Evolutionary conservation across 2,888 invertebrate species (phyloP).

Genomic region (Tachina fera): DNA sequence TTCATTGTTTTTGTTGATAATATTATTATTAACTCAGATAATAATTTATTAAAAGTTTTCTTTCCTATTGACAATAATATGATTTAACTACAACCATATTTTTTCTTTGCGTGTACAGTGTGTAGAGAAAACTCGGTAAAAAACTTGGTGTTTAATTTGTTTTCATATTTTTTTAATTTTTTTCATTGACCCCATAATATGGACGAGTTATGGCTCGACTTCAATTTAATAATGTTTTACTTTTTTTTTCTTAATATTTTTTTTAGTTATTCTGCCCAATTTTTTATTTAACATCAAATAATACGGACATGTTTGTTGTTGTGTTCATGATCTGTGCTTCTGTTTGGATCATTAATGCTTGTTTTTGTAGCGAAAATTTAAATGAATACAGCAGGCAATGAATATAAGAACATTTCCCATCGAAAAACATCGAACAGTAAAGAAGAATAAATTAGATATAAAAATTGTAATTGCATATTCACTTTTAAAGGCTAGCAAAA

Average conservation of each 20-base stretch:
- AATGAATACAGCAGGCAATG: conserved; percentile 8
- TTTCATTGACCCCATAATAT: conserved; percentile 60
- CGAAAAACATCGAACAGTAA: not conserved
- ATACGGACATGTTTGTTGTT: conserved; percentile 39
- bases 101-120: no score
- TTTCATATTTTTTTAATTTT: conserved; percentile 11
- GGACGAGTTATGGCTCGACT: conserved; percentile 62
- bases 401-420: not conserved
- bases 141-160: not conserved
- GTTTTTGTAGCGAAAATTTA: conserved; percentile 63
- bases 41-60: no score
- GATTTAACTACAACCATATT: no score
- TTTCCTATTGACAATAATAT: no score
- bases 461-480: no score
- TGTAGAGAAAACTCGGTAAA: not conserved
- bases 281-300: conserved; percentile 48
- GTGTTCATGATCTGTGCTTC: conserved; percentile 57
- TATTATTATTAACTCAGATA: no score
- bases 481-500: not conserved
- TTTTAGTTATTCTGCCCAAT: conserved; percentile 37
- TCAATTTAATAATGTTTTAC: conserved; percentile 56
- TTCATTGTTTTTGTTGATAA: no score
- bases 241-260: conserved; percentile 25
- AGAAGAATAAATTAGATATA: not conserved
- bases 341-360: conserved; percentile 61